Conservation (phyloP, 2,797 vertebrate genomes). For the Bryconaethiops microstoma region DNA sequence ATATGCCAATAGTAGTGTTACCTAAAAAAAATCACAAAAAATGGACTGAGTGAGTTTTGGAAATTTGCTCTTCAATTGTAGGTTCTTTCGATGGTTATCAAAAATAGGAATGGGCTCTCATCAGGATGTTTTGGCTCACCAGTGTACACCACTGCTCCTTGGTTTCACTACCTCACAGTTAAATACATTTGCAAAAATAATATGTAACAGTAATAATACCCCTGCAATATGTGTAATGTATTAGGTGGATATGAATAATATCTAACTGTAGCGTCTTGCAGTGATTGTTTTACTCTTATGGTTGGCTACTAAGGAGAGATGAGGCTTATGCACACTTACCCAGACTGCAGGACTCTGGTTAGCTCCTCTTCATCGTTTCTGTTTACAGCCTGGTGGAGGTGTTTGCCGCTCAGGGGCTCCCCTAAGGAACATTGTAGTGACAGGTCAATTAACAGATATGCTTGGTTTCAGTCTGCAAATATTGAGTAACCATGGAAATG, state of each 20-base stretch:
- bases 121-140: too few species aligned
- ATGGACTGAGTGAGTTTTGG: too few species aligned
- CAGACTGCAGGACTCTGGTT: conserved; percentile 62
- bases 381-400: conserved; percentile 65
- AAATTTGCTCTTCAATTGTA: too few species aligned
- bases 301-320: background rate
- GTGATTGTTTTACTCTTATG: background rate
- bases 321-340: conserved; percentile 55
- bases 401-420: conserved; percentile 66
- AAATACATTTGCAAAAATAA: background rate
- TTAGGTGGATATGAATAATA: background rate
- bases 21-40: too few species aligned
- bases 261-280: background rate
- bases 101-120: too few species aligned
- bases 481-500: background rate
- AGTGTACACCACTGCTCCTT: background rate
- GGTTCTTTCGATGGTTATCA: too few species aligned
- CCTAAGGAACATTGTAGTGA: conserved; percentile 52
- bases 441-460: conserved; percentile 3
- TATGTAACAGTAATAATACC: background rate
- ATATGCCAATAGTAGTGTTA: too few species aligned
- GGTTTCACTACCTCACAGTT: background rate
- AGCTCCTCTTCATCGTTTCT: conserved; percentile 65
- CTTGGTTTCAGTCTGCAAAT: background rate
- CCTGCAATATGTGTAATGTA: too few species aligned